phyloP scores from a whole-genome alignment of 2,797 vertebrate species.

The Lepilemur septentrionalis region DNA sequence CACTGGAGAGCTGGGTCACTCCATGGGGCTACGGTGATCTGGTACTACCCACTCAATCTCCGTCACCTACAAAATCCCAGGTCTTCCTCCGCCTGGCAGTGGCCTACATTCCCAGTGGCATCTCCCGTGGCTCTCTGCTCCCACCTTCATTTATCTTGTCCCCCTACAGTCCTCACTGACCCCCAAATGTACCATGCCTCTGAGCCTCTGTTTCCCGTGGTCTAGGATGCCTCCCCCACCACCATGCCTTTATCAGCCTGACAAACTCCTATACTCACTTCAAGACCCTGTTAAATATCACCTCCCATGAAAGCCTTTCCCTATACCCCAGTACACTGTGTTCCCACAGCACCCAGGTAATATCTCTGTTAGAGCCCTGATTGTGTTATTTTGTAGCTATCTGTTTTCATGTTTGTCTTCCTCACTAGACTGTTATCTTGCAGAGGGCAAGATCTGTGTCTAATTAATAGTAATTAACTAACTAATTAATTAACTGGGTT shows the following conservation, averaged over 20 bases:
- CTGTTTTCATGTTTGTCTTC: neutral
- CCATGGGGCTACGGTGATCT: no score
- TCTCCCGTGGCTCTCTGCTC: neutral
- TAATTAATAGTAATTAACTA: slow-evolving; percentile 12
- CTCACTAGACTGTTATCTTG: neutral
- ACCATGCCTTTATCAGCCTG: neutral
- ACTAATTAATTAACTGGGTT: neutral
- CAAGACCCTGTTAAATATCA: neutral
- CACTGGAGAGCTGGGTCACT: neutral
- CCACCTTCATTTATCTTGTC: neutral
- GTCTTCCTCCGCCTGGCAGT: neutral
- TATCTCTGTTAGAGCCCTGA: neutral
- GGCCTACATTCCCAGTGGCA: neutral
- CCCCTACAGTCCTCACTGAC: neutral
- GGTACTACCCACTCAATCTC: neutral
- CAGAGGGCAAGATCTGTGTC: neutral
- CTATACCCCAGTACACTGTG: neutral
- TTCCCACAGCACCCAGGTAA: neutral
- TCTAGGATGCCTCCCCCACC: neutral
- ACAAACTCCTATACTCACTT: neutral
- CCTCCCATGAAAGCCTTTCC: neutral
- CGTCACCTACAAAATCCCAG: neutral
- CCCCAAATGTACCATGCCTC: neutral
- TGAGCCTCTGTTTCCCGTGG: neutral
- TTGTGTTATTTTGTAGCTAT: neutral